Percentiles rank a stretch among this genome's conserved stretches.
Conservation (phyloP, 2,888 invertebrate species). For the Patella depressa region DNA sequence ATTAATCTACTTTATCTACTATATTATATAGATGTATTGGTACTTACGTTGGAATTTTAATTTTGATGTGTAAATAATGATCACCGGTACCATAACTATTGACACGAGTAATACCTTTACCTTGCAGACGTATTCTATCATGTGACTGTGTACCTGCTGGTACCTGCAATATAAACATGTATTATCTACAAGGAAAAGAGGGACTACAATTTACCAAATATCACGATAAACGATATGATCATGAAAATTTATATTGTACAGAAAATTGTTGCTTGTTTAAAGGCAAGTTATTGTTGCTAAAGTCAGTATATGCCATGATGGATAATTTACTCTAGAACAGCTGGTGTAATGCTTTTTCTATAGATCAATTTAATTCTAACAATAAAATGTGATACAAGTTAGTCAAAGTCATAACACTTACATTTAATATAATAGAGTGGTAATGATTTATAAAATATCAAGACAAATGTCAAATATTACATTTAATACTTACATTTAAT, state of each 20-base stretch:
- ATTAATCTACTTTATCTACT: background rate
- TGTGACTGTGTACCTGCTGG: conserved; percentile 95
- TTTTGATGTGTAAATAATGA: conserved; percentile 94
- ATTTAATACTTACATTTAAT: conserved; percentile 78
- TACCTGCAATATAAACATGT: conserved; percentile 76
- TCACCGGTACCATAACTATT: conserved; percentile 93
- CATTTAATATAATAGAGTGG: too few relatives aligned
- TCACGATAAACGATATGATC: too few relatives aligned
- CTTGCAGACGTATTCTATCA: conserved; percentile 83
- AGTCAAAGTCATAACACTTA: background rate
- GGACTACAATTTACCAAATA: too few relatives aligned
- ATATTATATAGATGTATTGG: background rate
- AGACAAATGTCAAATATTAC: background rate
- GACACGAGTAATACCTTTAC: conserved; percentile 93
- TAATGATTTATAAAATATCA: too few relatives aligned
- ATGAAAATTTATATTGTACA: too few relatives aligned
- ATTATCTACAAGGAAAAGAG: too few relatives aligned
- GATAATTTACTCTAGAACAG: background rate
- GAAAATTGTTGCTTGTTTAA: too few relatives aligned
- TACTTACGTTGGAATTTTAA: conserved; percentile 82
- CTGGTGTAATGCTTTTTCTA: background rate
- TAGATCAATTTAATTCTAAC: too few relatives aligned
- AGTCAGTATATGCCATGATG: too few relatives aligned
- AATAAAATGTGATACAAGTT: too few relatives aligned
- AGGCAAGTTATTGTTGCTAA: background rate